Evolutionary conservation across 2,113 vertebrate species (phyloP).

Genomic region (Nanger granti): DNA sequence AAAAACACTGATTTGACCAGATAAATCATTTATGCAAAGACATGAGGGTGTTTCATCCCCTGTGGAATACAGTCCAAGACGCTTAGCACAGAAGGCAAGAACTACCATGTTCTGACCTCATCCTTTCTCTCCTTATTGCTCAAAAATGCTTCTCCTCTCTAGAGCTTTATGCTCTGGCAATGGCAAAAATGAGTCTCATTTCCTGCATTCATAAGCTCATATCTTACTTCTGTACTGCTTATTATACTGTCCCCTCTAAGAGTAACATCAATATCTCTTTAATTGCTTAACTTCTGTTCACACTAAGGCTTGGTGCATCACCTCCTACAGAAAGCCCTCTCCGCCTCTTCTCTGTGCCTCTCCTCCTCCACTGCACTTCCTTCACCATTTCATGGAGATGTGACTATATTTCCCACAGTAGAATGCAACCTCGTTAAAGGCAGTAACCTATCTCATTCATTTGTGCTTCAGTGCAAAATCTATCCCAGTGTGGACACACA

Average conservation of each 20-base stretch:
- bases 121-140: not conserved
- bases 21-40: not conserved
- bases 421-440: not conserved
- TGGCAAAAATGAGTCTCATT: not conserved
- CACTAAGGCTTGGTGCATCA: fast-evolving
- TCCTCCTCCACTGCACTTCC: not conserved
- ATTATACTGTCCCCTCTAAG: not conserved
- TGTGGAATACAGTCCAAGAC: not conserved
- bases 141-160: not conserved
- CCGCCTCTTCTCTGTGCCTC: not conserved
- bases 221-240: not conserved
- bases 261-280: not conserved
- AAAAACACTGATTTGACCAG: not conserved
- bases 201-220: not conserved
- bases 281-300: not conserved
- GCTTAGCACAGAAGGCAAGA: not conserved
- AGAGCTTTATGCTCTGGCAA: not conserved
- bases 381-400: not conserved
- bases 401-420: not conserved
- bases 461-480: not conserved
- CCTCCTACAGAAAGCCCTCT: not conserved
- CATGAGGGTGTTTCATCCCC: not conserved
- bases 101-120: not conserved
- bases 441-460: not conserved
- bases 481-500: not conserved